phyloP scores from a whole-genome alignment of 2,888 invertebrate species.

The Nymphalis polychloros region DNA sequence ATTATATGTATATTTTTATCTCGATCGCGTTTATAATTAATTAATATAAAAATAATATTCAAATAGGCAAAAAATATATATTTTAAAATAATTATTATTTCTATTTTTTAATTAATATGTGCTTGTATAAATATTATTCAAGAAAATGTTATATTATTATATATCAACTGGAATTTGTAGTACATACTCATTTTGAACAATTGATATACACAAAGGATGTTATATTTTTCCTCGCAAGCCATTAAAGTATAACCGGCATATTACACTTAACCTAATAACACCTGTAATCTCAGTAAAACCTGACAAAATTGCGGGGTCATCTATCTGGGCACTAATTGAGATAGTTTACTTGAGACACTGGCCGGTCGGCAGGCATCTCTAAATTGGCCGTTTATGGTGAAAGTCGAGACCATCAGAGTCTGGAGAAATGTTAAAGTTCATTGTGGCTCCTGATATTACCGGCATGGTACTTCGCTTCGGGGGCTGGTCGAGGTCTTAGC shows the following conservation, averaged over 20 bases:
- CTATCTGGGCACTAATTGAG: constrained; percentile 78
- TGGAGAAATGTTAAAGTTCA: constrained; percentile 77
- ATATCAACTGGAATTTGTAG: neutral
- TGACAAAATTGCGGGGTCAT: constrained; percentile 78
- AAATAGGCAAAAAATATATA: neutral
- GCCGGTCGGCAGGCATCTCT: constrained; percentile 71
- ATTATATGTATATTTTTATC: neutral
- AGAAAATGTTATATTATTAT: no score
- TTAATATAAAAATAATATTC: neutral
- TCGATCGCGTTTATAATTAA: neutral
- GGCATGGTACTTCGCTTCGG: constrained; percentile 65
- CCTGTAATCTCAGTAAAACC: constrained; percentile 61
- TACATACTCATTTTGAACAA: constrained; percentile 5
- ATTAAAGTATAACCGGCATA: constrained; percentile 50
- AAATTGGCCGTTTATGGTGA: constrained; percentile 79
- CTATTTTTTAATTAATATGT: no score
- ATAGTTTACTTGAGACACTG: constrained; percentile 76
- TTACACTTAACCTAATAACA: constrained; percentile 70
- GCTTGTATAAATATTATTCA: neutral
- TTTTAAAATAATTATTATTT: neutral
- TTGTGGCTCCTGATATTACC: constrained; percentile 61
- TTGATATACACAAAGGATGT: constrained; percentile 40
- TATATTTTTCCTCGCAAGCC: constrained; percentile 51
- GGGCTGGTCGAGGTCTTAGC: constrained; percentile 40
- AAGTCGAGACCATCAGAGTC: constrained; percentile 67